Conservation (phyloP, 2,888 invertebrate species). For the Drosophila mettleri region DNA sequence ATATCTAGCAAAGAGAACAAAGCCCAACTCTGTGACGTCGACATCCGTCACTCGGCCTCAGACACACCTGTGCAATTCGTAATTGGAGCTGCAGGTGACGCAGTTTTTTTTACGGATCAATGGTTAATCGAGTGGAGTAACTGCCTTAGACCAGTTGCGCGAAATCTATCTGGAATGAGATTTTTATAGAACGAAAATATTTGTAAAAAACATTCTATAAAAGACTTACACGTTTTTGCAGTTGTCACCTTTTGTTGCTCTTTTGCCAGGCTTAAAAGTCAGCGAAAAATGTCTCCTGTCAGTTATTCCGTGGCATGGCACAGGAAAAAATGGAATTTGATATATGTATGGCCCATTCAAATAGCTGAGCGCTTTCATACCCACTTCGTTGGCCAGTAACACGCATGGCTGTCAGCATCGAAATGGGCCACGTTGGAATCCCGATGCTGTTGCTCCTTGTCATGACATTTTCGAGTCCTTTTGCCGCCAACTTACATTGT, state of each 20-base stretch:
- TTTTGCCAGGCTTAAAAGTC: slow-evolving; percentile 28
- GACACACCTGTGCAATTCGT: slow-evolving; percentile 67
- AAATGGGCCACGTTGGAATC: slow-evolving; percentile 42
- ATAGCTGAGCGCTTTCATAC: slow-evolving; percentile 51
- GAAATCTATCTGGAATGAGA: neutral
- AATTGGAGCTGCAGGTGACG: slow-evolving; percentile 55
- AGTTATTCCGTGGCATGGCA: slow-evolving; percentile 37
- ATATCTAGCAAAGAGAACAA: slow-evolving; percentile 11
- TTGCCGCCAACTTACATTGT: slow-evolving; percentile 49
- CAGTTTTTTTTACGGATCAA: slow-evolving; percentile 51
- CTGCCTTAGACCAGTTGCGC: slow-evolving; percentile 37
- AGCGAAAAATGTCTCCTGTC: slow-evolving; percentile 53
- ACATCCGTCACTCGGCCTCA: slow-evolving; percentile 13
- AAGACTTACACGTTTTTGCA: neutral
- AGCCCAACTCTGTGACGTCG: slow-evolving; percentile 31
- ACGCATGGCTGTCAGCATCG: slow-evolving; percentile 36
- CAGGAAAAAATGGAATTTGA: slow-evolving; percentile 13
- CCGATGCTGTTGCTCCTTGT: slow-evolving; percentile 61
- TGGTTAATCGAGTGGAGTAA: slow-evolving; percentile 42
- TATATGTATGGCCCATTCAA: slow-evolving; percentile 39
- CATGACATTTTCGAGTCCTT: slow-evolving; percentile 74
- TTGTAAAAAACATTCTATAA: neutral
- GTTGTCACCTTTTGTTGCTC: slow-evolving; percentile 9
- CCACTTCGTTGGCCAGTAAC: slow-evolving; percentile 25
- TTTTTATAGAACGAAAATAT: neutral